Conservation (phyloP, 2,113 vertebrate genomes). For the Mormyrus iriodes region DNA sequence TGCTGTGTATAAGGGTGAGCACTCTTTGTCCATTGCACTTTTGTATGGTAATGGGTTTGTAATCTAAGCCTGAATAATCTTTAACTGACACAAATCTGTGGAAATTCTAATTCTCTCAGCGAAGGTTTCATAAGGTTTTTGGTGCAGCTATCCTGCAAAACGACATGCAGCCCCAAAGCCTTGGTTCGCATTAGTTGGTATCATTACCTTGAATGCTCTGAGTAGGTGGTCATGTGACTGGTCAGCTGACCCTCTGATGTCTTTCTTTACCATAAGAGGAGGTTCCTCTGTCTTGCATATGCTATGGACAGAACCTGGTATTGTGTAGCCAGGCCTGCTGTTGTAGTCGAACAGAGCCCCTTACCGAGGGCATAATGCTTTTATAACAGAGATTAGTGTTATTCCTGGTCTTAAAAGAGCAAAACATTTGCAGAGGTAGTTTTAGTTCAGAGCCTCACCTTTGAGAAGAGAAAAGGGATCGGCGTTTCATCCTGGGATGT, state of each 20-base stretch:
- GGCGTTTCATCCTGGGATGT: neutral
- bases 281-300: neutral
- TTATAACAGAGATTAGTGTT: slow-evolving; percentile 51
- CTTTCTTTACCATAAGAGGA: neutral
- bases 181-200: neutral
- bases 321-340: slow-evolving; percentile 53
- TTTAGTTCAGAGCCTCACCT: neutral
- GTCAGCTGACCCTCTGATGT: neutral
- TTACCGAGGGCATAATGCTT: slow-evolving; percentile 47
- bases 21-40: neutral
- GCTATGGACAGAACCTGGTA: slow-evolving; percentile 40
- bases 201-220: neutral
- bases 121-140: neutral
- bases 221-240: neutral
- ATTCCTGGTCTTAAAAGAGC: slow-evolving; percentile 31
- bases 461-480: neutral
- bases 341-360: slow-evolving; percentile 46
- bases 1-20: neutral
- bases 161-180: neutral
- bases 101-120: neutral
- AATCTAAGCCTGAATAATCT: neutral
- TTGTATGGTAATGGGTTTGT: slow-evolving; percentile 2
- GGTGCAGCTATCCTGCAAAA: neutral
- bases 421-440: slow-evolving; percentile 36
- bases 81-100: slow-evolving; percentile 3